These are phyloP conservation scores for Ceratotherium simum DNA, from an alignment of 2,113 vertebrate genomes.

Conservation along the genomic window DNA sequence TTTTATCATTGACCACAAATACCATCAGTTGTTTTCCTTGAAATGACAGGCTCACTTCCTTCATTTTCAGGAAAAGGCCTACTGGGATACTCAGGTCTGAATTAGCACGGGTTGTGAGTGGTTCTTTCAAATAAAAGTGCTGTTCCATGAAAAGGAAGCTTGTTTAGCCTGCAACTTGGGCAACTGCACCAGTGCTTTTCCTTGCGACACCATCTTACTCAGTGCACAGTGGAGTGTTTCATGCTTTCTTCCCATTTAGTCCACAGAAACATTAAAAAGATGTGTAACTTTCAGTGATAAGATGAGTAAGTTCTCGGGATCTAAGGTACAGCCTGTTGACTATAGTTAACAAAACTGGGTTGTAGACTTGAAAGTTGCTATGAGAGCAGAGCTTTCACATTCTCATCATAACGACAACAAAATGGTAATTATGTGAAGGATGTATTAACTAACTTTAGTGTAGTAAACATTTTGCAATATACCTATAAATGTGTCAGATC, in stretches of 20 bases:
- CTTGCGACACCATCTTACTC: not conserved
- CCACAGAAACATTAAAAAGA: not conserved
- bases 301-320: not conserved
- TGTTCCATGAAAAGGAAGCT: not conserved
- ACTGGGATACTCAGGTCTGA: not conserved
- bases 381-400: not conserved
- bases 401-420: not conserved
- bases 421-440: not conserved
- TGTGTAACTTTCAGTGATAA: not conserved
- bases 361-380: not conserved
- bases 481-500: not conserved
- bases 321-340: not conserved
- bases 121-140: not conserved
- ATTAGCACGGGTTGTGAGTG: not conserved
- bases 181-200: not conserved
- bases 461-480: not conserved
- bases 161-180: not conserved
- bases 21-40: not conserved
- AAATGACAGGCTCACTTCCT: not conserved
- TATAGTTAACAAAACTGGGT: not conserved
- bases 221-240: not conserved
- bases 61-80: conserved; percentile 49
- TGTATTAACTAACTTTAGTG: not conserved
- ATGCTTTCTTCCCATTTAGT: not conserved
- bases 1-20: conserved; percentile 13